Evolutionary conservation across 2,113 vertebrate genomes (phyloP), one percentile per base, ranked within the genome.

Genomic region (Hippocampus comes): DNA sequence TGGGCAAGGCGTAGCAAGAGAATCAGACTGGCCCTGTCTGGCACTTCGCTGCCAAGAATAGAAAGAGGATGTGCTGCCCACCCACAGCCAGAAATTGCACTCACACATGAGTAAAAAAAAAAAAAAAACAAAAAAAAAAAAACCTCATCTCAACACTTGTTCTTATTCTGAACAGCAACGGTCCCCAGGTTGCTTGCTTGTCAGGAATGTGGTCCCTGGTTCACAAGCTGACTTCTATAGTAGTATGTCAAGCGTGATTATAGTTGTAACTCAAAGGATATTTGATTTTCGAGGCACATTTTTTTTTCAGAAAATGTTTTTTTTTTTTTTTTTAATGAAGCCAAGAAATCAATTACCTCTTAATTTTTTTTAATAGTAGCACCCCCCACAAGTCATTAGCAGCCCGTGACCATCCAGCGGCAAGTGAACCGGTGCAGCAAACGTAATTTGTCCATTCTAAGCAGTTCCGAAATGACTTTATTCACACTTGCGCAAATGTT

Each of bases 381-480:
- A n/a, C 61, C 38, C 61, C 61, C 61, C 20, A 21, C 61, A 63
- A 42, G 61, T 63, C 17, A 63, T 42, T n/a, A 63, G n/a, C 38
- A 2, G 34, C 61, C 61, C 11, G 15, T n/a, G 38, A 42, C 18
- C 38, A 42, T 41, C 61, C 2, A 21, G n/a, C 5, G 61, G 21
- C 38, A 63, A 63, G 38, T 6, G 63, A 43, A 46, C 38, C 41
- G 63, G 21, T 65, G 63, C 63, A 65, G 63, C 63, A 23, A 25
- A 43, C 21, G 41, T 23, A 65, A 65, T 65, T 43, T 65, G 41
- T 65, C 41, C 11, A 46, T 65, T 65, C 41, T n/a, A 46, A 43
- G 15, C 21, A 25, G 63, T 25, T 65, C 42, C 41, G n/a, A 65
- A 65, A 65, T 46, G 41, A 65, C 61, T 63, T 63, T 42, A 63